Evolutionary conservation across 2,888 invertebrate genomes (phyloP), one percentile per base, ranked within the genome.

Genomic region (Drosophila tanythrix): DNA sequence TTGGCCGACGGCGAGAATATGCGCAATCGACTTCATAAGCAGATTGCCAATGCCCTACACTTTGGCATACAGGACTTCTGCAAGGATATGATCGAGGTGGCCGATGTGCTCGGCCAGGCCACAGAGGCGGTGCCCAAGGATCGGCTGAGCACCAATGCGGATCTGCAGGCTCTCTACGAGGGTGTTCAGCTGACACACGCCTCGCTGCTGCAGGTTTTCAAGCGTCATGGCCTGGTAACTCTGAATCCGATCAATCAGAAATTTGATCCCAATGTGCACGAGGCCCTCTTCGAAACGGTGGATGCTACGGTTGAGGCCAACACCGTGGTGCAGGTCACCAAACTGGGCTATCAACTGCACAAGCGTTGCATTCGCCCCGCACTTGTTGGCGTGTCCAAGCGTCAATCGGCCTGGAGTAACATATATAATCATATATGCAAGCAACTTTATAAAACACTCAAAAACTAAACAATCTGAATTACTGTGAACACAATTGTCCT

Each of bases 31-130:
- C 95, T 99, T 93, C 95, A 96, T 81, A 98, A 98, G 93, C 99
- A 99, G 93, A 96, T 99, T 10, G 96, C 96, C 33, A 99, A 99
- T 92, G 98, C 98, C 0, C 99, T 98, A 94, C 94, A 97, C 8
- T 99, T 97, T 93, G 99, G 98, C 10, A 98, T 99, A 87, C 99
- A 99, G 94, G 95, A 96, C 81, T 99, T 99, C 94, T 99, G 99
- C 93, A 99, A 99, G 93, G 99, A 99, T 94, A 94, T 99, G 33
- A 94, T 99, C 1, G 99, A 99, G 93, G 97, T 97, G 35, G 98
- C 99, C 0, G 99, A 99, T 93, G 97, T 98, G 21, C 94, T 99
- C 67, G 95, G 95, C 1, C 96, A 96, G 93, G 98, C 98, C 0
- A 97, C 97, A 0, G 97, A 97, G 92, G 96, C 97, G 83, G 97